phyloP scores from a whole-genome alignment of 1,140 invertebrate species.

The Sminthurides bifidus region DNA sequence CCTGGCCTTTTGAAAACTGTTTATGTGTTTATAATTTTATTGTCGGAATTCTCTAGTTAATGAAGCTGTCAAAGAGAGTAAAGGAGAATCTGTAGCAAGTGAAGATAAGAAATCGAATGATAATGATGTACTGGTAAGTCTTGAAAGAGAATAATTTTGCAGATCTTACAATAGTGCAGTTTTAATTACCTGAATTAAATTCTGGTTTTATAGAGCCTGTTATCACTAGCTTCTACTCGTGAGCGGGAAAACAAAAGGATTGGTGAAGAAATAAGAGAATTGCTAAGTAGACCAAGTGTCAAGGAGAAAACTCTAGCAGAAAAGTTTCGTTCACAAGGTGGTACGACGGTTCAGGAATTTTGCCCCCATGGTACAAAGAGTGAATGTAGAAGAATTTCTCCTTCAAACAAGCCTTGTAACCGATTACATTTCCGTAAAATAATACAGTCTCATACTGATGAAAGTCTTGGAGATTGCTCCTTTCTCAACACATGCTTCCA shows the following conservation, averaged over 20 bases:
- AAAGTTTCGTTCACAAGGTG: slow-evolving; percentile 88
- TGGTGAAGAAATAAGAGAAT: slow-evolving; percentile 87
- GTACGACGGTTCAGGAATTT: slow-evolving; percentile 58
- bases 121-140: slow-evolving; percentile 22
- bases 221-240: slow-evolving; percentile 84
- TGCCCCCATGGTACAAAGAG: slow-evolving; percentile 86
- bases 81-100: background rate
- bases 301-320: slow-evolving; percentile 89
- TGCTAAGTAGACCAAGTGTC: slow-evolving; percentile 87
- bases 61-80: slow-evolving; percentile 4
- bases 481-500: slow-evolving; percentile 98
- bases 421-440: slow-evolving; percentile 96
- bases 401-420: slow-evolving; percentile 53
- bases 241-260: slow-evolving; percentile 92
- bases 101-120: slow-evolving; percentile 17
- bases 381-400: slow-evolving; percentile 64
- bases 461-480: slow-evolving; percentile 88
- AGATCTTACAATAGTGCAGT: slow-evolving; percentile 17
- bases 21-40: background rate
- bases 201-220: slow-evolving; percentile 54
- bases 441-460: slow-evolving; percentile 91
- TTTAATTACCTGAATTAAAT: slow-evolving; percentile 36
- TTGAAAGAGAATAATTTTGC: background rate
- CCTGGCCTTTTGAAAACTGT: background rate
- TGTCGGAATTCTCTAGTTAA: slow-evolving; percentile 16